Percentiles rank a stretch among this genome's conserved stretches.
These are phyloP conservation scores for Autographa pulchrina DNA, from an alignment of 2,888 invertebrate genomes.

Conservation along the genomic window DNA sequence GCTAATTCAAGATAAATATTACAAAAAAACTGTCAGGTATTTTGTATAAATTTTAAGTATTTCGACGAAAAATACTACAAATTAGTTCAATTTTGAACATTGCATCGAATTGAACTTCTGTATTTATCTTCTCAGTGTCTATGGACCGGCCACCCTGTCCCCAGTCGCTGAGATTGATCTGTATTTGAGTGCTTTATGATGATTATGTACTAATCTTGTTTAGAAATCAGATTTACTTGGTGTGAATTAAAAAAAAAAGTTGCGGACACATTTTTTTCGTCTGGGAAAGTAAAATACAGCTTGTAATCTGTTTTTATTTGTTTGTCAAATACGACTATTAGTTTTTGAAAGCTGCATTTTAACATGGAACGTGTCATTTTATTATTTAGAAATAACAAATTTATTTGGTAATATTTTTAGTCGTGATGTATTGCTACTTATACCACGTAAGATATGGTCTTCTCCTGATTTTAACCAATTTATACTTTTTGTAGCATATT, in stretches of 20 bases:
- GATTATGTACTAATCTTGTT: slow-evolving; percentile 66
- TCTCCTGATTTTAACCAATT: too few relatives aligned
- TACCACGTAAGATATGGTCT: too few relatives aligned
- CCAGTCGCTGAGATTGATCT: slow-evolving; percentile 68
- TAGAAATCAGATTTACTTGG: slow-evolving; percentile 56
- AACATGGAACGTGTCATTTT: too few relatives aligned
- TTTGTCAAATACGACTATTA: neutral
- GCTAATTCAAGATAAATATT: too few relatives aligned
- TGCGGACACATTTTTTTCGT: slow-evolving; percentile 45
- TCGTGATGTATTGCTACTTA: neutral
- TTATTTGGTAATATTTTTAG: too few relatives aligned
- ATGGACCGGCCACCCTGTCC: slow-evolving; percentile 25
- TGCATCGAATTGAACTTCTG: slow-evolving; percentile 24
- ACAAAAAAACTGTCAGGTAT: too few relatives aligned
- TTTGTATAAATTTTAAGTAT: too few relatives aligned
- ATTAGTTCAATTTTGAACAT: neutral
- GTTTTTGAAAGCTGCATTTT: too few relatives aligned
- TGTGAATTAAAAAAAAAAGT: slow-evolving; percentile 49
- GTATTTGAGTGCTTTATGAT: slow-evolving; percentile 70
- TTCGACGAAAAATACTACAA: neutral
- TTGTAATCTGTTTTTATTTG: slow-evolving; percentile 24
- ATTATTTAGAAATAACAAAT: too few relatives aligned
- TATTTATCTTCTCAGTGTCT: neutral
- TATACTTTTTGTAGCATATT: too few relatives aligned
- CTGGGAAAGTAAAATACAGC: slow-evolving; percentile 39